Percentiles rank a stretch among this genome's conserved stretches.
Conservation (phyloP, 2,113 vertebrate genomes). For the Megaceryle maxima region DNA sequence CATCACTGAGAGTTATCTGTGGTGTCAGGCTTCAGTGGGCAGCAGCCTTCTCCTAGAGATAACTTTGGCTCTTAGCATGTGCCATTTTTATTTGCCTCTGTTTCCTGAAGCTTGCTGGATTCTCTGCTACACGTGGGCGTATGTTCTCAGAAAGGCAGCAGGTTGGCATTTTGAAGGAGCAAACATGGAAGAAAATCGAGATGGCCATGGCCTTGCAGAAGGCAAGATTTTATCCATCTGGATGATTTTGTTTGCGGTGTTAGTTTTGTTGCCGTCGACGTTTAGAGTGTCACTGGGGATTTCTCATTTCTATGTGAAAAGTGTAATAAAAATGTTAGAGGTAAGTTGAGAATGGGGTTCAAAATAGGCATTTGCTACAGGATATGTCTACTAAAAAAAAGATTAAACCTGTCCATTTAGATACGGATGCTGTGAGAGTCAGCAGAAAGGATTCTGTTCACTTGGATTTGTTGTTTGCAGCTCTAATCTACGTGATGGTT, state of each 20-base stretch:
- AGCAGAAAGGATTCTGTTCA: neutral
- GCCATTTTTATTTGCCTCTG: neutral
- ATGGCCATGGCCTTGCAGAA: neutral
- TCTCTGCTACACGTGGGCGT: neutral
- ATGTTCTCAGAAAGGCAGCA: neutral
- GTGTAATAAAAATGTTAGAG: slow-evolving; percentile 18
- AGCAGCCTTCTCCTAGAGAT: neutral
- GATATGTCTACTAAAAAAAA: neutral
- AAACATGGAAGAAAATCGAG: slow-evolving; percentile 30
- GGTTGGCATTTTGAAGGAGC: neutral
- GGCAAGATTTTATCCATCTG: neutral
- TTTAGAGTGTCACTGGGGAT: slow-evolving; percentile 43
- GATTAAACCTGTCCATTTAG: neutral
- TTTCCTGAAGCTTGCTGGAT: neutral
- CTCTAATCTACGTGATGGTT: neutral
- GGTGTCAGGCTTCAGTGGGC: neutral
- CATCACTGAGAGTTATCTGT: neutral
- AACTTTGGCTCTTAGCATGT: neutral
- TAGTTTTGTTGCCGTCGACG: slow-evolving; percentile 28
- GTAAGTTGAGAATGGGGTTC: slow-evolving; percentile 14
- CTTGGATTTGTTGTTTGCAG: neutral
- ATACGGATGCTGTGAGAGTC: neutral
- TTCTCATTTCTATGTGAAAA: slow-evolving; percentile 47
- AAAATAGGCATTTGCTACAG: neutral
- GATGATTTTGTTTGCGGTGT: neutral